These are phyloP conservation scores for Avahi laniger DNA, from an alignment of 2,797 vertebrate genomes.

Conservation along the genomic window DNA sequence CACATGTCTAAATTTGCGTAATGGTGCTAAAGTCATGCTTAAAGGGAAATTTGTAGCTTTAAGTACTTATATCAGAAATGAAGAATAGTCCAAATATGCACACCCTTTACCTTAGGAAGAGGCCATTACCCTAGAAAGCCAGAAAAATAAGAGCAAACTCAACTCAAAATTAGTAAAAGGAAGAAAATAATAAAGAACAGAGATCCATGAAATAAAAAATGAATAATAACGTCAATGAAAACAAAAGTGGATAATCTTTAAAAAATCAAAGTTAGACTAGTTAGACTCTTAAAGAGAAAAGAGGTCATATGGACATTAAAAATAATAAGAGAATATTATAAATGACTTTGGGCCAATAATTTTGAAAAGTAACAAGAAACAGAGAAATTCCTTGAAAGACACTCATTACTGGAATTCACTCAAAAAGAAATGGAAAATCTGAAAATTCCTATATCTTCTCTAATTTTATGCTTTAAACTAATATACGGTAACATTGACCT, in stretches of 20 bases:
- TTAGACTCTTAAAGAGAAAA: background rate
- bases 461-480: background rate
- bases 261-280: background rate
- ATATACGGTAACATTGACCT: background rate
- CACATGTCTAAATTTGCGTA: background rate
- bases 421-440: background rate
- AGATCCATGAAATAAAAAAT: background rate
- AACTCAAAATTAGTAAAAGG: background rate
- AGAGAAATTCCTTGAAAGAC: background rate
- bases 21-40: background rate
- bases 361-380: background rate
- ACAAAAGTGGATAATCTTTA: background rate
- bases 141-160: background rate
- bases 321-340: background rate
- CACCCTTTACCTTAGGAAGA: background rate
- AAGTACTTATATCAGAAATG: background rate
- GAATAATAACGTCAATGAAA: background rate
- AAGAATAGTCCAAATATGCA: background rate
- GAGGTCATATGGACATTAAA: background rate
- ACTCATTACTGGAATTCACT: background rate
- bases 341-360: background rate
- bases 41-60: background rate
- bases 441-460: background rate
- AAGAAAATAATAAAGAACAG: background rate
- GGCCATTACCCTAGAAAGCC: background rate